Percentiles rank a stretch among this genome's conserved stretches.
These are phyloP conservation scores for Drosophila bocqueti DNA, from an alignment of 1,140 invertebrate genomes.

Conservation along the genomic window DNA sequence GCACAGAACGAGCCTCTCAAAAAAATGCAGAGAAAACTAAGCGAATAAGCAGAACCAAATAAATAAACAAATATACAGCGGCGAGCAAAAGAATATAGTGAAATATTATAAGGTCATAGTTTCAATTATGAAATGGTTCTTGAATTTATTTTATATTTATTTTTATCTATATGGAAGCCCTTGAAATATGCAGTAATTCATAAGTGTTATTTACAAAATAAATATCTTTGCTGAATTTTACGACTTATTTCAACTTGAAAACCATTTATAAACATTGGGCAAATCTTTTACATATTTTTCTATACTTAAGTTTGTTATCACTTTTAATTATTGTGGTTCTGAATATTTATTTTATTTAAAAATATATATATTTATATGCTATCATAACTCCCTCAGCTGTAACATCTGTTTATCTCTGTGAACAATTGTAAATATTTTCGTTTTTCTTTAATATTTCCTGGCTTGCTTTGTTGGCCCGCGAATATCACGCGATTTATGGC, in stretches of 20 bases:
- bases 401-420: constrained; percentile 10
- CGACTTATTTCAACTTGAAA: too few relatives aligned
- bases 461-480: constrained; percentile 51
- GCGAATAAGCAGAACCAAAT: constrained; percentile 7
- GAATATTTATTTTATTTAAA: too few relatives aligned
- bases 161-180: neutral
- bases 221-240: too few relatives aligned
- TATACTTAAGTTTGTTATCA: too few relatives aligned
- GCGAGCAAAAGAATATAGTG: neutral
- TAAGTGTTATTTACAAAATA: neutral
- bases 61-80: constrained; percentile 10
- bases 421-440: constrained; percentile 38
- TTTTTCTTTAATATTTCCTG: constrained; percentile 39
- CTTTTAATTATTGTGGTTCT: neutral
- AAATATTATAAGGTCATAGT: neutral
- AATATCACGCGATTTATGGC: constrained; percentile 71
- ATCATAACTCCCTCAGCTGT: neutral
- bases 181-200: neutral
- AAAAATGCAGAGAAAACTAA: constrained; percentile 17
- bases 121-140: neutral
- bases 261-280: too few relatives aligned
- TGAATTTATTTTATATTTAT: neutral
- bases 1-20: constrained; percentile 57
- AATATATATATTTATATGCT: neutral
- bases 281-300: too few relatives aligned